Base-by-base conservation (phyloP, 2,888 invertebrate genomes). In the Agrenia bidenticulata region DNA sequence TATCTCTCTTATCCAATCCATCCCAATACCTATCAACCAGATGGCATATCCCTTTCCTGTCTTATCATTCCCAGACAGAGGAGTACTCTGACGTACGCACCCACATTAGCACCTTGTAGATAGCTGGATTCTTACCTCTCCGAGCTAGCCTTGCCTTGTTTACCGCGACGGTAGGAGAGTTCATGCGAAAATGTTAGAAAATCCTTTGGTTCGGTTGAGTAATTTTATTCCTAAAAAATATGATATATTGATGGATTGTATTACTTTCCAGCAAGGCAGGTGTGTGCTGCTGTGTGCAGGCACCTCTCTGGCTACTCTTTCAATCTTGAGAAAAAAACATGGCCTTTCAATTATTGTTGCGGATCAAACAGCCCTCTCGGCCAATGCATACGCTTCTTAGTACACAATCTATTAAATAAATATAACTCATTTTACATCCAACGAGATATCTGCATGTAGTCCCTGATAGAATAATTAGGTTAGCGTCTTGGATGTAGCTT, bases 201-300 rank as follows among this genome's bases (percentile, higher is more conserved):
- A 32, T 57, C 56, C 56, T 57, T 39, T 57, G 56, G 21, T 41
- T 19, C 41, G 56, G 17, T 57, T 37, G 56, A 57, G 56, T 57
- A 37, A 57, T 57, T 45, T 45, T 5, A 57, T 57, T 57, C 37
- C 56, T 39, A 32, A 32, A 57, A 57, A 57, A 57, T 32, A 57
- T 57, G 27, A 57, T 57, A 27, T 57, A 57, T 57, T 57, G 56
- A 57, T 57, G 56, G 56, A 37, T 57, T 57, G 41, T 57, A 57
- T 57, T 57, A 57, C 56, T 57, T 21, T 57, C 56, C 56, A 57
- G 56, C 32, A 32, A 32, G 11, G 32, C 56, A 57, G 56, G 56
- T 57, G 56, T 57, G 41, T 23, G 4, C 32, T 32, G 5, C 32
- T 32, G 5, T 32, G 32, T 32, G 5, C 32, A 32, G 11, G 32